phyloP scores from a whole-genome alignment of 2,797 vertebrate species.

The Australoheros facetus region DNA sequence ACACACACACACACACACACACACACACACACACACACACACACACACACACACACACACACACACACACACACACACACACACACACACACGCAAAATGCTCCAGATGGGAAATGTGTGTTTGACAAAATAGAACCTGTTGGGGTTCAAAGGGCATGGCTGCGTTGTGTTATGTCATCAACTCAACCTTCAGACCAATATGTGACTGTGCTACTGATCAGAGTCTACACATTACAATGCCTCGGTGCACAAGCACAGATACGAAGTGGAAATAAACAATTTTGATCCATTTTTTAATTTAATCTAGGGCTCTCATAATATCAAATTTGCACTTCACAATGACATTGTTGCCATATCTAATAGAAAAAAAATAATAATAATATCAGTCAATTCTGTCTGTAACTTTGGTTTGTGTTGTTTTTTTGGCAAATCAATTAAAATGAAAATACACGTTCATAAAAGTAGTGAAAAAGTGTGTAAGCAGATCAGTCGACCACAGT shows the following conservation, averaged over 20 bases:
- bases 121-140: constrained; percentile 72
- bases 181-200: constrained; percentile 54
- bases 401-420: background rate
- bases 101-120: constrained; percentile 72
- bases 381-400: background rate
- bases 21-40: background rate
- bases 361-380: background rate
- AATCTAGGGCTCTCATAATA: background rate
- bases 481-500: too few species aligned
- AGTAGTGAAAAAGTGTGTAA: too few species aligned
- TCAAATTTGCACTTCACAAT: background rate
- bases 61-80: background rate
- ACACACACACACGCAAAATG: constrained; percentile 4
- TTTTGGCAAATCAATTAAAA: background rate
- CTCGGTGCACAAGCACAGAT: background rate
- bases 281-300: background rate
- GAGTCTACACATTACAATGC: constrained; percentile 4
- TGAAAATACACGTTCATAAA: background rate
- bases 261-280: background rate
- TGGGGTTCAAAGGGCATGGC: constrained; percentile 67
- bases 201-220: constrained; percentile 62
- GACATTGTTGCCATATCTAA: background rate
- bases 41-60: too few species aligned
- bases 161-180: constrained; percentile 71
- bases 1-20: constrained; percentile 34